Base-by-base conservation (phyloP, 2,888 invertebrate species). In the Metallyticus violacea region DNA sequence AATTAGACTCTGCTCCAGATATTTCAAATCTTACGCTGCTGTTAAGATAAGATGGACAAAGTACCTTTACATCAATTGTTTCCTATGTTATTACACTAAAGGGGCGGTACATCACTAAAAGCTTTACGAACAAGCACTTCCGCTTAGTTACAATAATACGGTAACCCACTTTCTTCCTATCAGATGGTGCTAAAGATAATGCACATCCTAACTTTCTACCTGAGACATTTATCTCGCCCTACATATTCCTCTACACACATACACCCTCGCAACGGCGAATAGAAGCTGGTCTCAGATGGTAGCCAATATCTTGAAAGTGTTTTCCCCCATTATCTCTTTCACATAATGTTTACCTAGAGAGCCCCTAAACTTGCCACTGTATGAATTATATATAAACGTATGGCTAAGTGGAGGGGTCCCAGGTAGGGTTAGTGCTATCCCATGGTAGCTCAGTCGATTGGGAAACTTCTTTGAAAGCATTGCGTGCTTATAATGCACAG, bases 291-390 rank as follows among this genome's bases (percentile, higher is more conserved):
- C 81, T 81, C 81, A 81, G 81, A 81, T 81, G 81, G 26, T 81
- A 40, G 40, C 81, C 81, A 81, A 81, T 81, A 81, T 28, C 81
- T 81, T 81, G 81, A 40, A 62, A 81, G 81, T 81, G 81, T 30
- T 30, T 81, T 81, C 25, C 22, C 81, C 30, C 81, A 81, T 81
- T 81, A 81, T 62, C 40, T 22, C 40, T 62, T 62, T 22, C 40
- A 62, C 81, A 22, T 81, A 25, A n/a, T n/a, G 81, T 81, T 81
- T 25, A 29, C n/a, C 25, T 40, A 7, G 81, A 81, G 9, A 81
- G 81, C 25, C 1, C 81, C n/a, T 29, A 30, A 81, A 81, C 81
- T 30, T 81, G 29, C 40, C 7, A 30, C 0, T 2, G 30, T 26
- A 81, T 81, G 81, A 81, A 81, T 81, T 81, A 81, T 78, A 78